Conservation (phyloP, 2,113 vertebrate genomes). For the Ctenomys sociabilis region DNA sequence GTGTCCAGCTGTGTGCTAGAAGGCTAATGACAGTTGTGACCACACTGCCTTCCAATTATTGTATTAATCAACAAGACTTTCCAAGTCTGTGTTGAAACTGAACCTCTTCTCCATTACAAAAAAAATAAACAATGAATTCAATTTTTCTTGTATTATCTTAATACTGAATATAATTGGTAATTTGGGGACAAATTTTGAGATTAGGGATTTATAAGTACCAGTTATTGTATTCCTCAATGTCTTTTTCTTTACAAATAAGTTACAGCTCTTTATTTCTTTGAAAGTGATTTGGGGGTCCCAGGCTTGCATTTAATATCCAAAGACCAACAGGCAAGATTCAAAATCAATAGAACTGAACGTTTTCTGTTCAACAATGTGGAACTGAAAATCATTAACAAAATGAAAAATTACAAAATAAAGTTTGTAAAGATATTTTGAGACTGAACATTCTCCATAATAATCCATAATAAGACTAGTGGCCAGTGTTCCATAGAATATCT, state of each 20-base stretch:
- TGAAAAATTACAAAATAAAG: constrained; percentile 64
- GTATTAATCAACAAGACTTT: not conserved
- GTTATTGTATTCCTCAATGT: constrained; percentile 8
- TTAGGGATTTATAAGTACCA: constrained; percentile 27
- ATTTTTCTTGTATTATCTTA: constrained; percentile 42
- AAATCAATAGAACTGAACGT: constrained; percentile 47
- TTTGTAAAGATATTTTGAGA: constrained; percentile 64
- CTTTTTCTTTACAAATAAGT: constrained; percentile 13
- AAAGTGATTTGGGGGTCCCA: constrained; percentile 36
- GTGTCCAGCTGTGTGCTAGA: constrained; percentile 8
- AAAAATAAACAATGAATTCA: not conserved
- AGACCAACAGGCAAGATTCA: constrained; percentile 53
- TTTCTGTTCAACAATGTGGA: constrained; percentile 60
- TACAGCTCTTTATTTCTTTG: not conserved
- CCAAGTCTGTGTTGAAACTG: constrained; percentile 32
- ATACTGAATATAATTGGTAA: constrained; percentile 12
- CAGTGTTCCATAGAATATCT: constrained; percentile 73
- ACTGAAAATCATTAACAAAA: constrained; percentile 63
- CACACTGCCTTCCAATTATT: not conserved
- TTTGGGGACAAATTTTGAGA: constrained; percentile 9
- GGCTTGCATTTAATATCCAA: constrained; percentile 53
- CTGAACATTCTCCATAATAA: constrained; percentile 59
- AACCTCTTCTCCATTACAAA: not conserved
- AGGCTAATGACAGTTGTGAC: not conserved
- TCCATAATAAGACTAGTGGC: constrained; percentile 48